Evolutionary conservation across 64 coral and sea anemone species (phyloP), one percentile per base, ranked within the genome.

Genomic region (Anthopleura sola): DNA sequence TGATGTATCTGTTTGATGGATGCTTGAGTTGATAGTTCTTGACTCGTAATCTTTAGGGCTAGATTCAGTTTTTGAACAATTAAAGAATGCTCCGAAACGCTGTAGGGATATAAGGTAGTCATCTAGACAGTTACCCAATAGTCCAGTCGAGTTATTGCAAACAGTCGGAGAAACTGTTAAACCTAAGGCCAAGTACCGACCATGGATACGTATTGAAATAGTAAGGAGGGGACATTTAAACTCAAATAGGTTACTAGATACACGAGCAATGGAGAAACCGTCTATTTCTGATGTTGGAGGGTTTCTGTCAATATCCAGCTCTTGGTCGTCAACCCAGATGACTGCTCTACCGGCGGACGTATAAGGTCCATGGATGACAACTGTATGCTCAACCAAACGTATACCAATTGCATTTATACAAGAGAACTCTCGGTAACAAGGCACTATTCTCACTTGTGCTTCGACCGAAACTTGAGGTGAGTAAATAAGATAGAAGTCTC

Each of bases 401-500:
- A 98, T 32, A 8, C 89, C 95, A 51, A 98, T 93, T 14, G 95
- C 86, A 86, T 94, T 93, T 23, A 98, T 54, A 55, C 95, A 98
- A 5, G 92, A 86, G 1, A 39, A 58, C 69, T 93, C 47, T 51
- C 75, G 77, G 57, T 81, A 83, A 86, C 95, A 98, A 33, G 75
- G 66, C 48, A 98, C 95, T 3, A 98, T 54, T n/a, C 95, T 92
- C 86, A 98, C 85, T 84, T 98, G 95, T 4, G 91, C 83, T 82
- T 85, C 21, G 14, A 94, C 86, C 31, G 82, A 38, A 49, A 84
- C 46, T 74, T 94, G 54, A 77, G 78, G 75, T 32, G 91, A 93
- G 69, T 88, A 91, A 60, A 98, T 89, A 57, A 98, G 89, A 76
- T 91, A 94, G 36, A 91, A 98, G 71, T 98, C 95, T 34, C 95